Conservation (phyloP, 2,888 invertebrate genomes). For the Hirtodrosophila confusa region DNA sequence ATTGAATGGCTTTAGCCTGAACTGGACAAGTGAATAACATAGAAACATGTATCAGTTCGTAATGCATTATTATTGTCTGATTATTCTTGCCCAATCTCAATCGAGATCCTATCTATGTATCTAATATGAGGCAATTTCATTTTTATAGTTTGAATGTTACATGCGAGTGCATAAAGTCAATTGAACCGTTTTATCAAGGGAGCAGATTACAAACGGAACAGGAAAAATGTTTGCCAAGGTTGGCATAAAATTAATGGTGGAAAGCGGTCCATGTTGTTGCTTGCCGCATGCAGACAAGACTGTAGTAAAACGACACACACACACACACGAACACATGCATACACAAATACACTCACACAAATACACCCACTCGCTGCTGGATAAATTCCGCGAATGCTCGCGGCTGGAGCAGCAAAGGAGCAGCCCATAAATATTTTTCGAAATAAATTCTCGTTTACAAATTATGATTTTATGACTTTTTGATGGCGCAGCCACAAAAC, state of each 20-base stretch:
- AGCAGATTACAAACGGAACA: conserved; percentile 39
- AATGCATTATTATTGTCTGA: not conserved
- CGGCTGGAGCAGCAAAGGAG: conserved; percentile 47
- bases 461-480: conserved; percentile 82
- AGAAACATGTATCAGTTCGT: too few relatives aligned
- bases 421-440: conserved; percentile 76
- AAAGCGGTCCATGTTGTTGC: conserved; percentile 29
- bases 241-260: conserved; percentile 58
- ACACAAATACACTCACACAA: not conserved
- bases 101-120: conserved; percentile 28
- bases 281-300: conserved; percentile 57
- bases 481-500: conserved; percentile 72
- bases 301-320: conserved; percentile 62
- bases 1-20: too few relatives aligned
- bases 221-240: conserved; percentile 43
- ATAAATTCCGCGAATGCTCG: conserved; percentile 60
- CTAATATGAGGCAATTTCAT: conserved; percentile 3
- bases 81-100: conserved; percentile 1
- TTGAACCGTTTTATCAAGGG: conserved; percentile 50
- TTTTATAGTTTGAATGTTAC: conserved; percentile 14
- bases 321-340: conserved; percentile 12
- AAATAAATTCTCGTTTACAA: conserved; percentile 82
- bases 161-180: conserved; percentile 49
- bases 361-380: conserved; percentile 7
- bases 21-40: too few relatives aligned